Evolutionary conservation across 2,113 vertebrate species (phyloP), one percentile per base, ranked within the genome.

Genomic region (Cynopterus brachyotis): DNA sequence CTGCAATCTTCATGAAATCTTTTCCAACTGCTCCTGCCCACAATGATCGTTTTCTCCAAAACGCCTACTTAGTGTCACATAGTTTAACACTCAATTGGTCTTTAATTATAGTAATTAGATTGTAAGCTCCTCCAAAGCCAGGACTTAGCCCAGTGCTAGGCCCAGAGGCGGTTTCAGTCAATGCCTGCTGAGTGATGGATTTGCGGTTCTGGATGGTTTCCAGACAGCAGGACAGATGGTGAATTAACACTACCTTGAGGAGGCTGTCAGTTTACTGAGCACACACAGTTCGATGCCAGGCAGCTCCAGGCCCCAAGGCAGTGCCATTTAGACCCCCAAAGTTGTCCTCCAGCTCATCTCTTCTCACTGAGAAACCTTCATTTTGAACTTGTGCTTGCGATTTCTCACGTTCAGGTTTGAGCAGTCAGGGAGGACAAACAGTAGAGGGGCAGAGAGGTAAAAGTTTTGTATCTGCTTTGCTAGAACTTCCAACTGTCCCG

Each of bases 41-140:
- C 87, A 88, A 47, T 59, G 73, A 84, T 90, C n/a, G 1, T 73
- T 92, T 80, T 91, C 92, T 96, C 96, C 84, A 88, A 60, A 90
- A 90, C 53, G 80, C 92, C 88, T 94, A 92, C 95, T 97, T 92
- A 97, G 57, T 92, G 97, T 96, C 92, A 95, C 96, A 50, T 47
- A 87, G 94, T 94, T 97, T 84, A 96, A 96, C 96, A 95, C 94
- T 84, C 96, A 92, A n/a, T 92, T 93, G 95, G 91, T 94, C 93
- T 94, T 84, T 96, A 97, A 97, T 97, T 92, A 98, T 22, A 97
- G 95, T 97, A 92, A 97, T 97, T 97, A 72, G 94, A 91, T 72
- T 59, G 87, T 92, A 98, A 96, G 66, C 80, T 59, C 83, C 94
- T 92, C 90, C 73, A 76, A 96, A 96, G 70, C 42, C 5, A 92